Evolutionary conservation across 2,797 vertebrate species (phyloP), one percentile per base, ranked within the genome.

Genomic region (Valencia hispanica): DNA sequence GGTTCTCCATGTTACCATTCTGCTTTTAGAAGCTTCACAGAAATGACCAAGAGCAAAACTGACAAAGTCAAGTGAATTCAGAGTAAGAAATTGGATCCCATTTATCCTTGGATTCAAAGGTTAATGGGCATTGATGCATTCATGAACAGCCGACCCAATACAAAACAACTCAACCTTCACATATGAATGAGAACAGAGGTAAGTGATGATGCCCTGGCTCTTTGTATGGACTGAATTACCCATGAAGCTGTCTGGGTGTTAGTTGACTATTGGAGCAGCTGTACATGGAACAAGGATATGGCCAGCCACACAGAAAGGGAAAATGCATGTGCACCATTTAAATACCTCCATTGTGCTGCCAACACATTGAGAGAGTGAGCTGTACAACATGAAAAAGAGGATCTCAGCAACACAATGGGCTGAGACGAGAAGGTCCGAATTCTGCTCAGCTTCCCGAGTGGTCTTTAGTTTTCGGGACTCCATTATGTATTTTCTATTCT

Each of bases 251-350:
- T 55, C 30, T 15, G 80, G 84, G 79, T 61, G 76, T 84, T 77
- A 14, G 59, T 68, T 2, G 73, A 85, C 70, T 84, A 79, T 82
- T 85, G 89, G 71, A 73, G 83, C 39, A 34, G 79, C 30, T 50
- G 11, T 72, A 68, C 79, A 68, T 53, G 70, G 83, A 84, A 88
- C 93, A 95, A 95, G 94, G 94, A 91, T 90, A 91, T 36, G 73
- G 78, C 71, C 63, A 32, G 70, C 84, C 59, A 87, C 70, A 36
- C 74, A 79, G 48, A 65, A 63, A 80, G 53, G 66, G 57, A 72
- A 87, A 82, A 78, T 70, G 79, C 79, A 89, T 70, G 75, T 75
- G 79, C 81, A 83, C 84, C 84, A 86, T 92, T 93, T 87, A 86
- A 84, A 90, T 91, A 88, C 59, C 47, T 27, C 72, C 76, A 91